Evolutionary conservation across 1,140 invertebrate genomes (phyloP).

Genomic region (Drosophila navojoa): DNA sequence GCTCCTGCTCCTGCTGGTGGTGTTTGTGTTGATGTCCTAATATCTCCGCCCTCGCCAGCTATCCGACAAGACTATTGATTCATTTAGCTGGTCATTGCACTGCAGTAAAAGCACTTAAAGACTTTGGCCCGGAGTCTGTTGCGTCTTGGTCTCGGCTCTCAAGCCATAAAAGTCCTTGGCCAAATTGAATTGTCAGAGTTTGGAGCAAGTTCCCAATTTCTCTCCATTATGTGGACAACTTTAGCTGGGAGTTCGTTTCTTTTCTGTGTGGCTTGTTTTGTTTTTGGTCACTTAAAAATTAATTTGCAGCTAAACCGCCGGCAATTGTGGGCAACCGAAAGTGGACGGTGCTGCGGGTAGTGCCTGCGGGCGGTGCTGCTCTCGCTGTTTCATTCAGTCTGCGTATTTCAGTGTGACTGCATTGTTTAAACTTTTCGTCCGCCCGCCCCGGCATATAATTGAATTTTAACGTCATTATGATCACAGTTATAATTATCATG

Average conservation of each 20-base stretch:
- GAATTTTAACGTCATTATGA: constrained; percentile 58
- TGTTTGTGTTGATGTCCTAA: no score
- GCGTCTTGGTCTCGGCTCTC: neutral
- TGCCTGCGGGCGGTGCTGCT: neutral
- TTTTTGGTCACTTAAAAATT: constrained; percentile 69
- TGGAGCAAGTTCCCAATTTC: constrained; percentile 4
- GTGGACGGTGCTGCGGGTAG: constrained; percentile 1
- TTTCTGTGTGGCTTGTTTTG: constrained; percentile 36
- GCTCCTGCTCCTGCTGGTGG: neutral
- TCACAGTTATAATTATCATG: constrained; percentile 3
- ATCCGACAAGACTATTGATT: constrained; percentile 27
- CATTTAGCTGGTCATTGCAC: constrained; percentile 42
- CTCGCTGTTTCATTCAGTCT: neutral
- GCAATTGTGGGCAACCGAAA: constrained; percentile 44
- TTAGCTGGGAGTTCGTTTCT: constrained; percentile 37
- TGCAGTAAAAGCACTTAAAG: constrained; percentile 24
- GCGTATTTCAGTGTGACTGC: neutral
- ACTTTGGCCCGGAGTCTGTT: neutral
- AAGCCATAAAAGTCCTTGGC: constrained; percentile 19
- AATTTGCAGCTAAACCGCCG: constrained; percentile 68
- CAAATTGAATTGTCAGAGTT: constrained; percentile 35
- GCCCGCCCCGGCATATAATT: constrained; percentile 52
- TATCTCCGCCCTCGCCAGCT: neutral
- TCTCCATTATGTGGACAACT: constrained; percentile 23
- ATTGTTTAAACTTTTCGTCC: constrained; percentile 13